phyloP scores from a whole-genome alignment of 2,888 invertebrate species.

The Andricus quercusramuli region DNA sequence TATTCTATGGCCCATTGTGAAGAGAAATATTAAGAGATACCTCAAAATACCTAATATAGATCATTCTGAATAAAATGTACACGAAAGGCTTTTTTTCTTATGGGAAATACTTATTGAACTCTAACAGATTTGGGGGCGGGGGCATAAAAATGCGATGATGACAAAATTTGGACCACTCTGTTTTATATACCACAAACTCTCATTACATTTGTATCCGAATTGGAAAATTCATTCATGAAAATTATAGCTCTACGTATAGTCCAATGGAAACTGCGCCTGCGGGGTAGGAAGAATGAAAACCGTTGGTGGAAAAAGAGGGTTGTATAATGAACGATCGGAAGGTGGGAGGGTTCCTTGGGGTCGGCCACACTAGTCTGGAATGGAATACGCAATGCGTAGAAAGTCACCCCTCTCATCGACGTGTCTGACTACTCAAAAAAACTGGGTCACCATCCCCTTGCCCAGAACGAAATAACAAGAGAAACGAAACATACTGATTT shows the following conservation, averaged over 20 bases:
- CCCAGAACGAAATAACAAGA: slow-evolving; percentile 32
- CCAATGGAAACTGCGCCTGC: not conserved
- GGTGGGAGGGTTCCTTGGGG: slow-evolving; percentile 20
- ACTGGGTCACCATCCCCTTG: slow-evolving; percentile 64
- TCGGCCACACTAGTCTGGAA: slow-evolving; percentile 51
- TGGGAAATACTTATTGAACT: too few species aligned
- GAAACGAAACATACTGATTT: slow-evolving; percentile 18
- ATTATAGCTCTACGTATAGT: not conserved
- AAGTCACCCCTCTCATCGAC: slow-evolving; percentile 61
- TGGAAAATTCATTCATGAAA: slow-evolving; percentile 1
- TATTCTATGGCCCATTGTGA: too few species aligned
- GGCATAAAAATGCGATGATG: not conserved
- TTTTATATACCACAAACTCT: not conserved
- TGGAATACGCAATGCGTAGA: slow-evolving; percentile 71
- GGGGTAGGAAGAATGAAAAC: slow-evolving; percentile 13
- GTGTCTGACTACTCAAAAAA: slow-evolving; percentile 65
- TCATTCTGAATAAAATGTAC: too few species aligned
- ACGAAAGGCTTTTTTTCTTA: too few species aligned
- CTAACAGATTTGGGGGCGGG: too few species aligned
- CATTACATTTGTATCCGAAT: not conserved
- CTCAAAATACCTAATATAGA: too few species aligned
- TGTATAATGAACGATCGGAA: slow-evolving; percentile 11
- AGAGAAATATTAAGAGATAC: too few species aligned
- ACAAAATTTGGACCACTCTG: not conserved
- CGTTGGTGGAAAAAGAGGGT: slow-evolving; percentile 11